A percentile compares a stretch with the other conserved stretches of the same genome.
Evolutionary conservation across 1,140 invertebrate genomes (phyloP).

Genomic region (Caenorhabditis latens): DNA sequence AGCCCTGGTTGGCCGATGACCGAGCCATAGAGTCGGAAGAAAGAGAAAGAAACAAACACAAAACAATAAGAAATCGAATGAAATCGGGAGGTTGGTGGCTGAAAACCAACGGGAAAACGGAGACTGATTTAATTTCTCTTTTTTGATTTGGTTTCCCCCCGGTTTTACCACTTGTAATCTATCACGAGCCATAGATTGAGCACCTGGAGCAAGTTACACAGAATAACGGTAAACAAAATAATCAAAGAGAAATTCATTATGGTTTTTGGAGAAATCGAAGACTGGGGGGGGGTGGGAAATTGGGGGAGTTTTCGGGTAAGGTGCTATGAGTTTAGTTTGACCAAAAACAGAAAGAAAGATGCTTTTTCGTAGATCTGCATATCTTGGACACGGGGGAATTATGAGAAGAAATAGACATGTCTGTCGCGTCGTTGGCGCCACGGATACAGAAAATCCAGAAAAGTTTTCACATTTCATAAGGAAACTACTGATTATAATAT

Average conservation of each 20-base stretch:
- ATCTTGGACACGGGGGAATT: too few species aligned
- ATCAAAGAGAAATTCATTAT: not conserved
- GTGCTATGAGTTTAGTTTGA: too few species aligned
- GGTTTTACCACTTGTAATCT: not conserved
- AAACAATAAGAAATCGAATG: slow-evolving; percentile 51
- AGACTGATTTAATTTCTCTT: not conserved
- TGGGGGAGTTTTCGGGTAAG: too few species aligned
- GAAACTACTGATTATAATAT: too few species aligned
- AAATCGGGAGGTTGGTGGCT: slow-evolving; percentile 16
- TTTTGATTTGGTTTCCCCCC: not conserved
- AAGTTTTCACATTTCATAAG: too few species aligned
- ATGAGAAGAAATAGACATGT: too few species aligned
- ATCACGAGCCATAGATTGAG: not conserved
- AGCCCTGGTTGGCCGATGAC: slow-evolving; percentile 38
- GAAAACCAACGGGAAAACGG: not conserved
- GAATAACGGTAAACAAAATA: not conserved
- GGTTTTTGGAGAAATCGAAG: too few species aligned
- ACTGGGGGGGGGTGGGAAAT: too few species aligned
- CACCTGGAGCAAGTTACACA: not conserved
- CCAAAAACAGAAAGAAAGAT: too few species aligned
- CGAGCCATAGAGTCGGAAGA: not conserved
- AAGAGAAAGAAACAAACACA: slow-evolving; percentile 46
- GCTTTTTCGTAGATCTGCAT: too few species aligned
- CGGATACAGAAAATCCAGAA: too few species aligned
- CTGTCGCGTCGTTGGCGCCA: too few species aligned